Evolutionary conservation across 30 jellyfish, hydroid and myxozoan genomes (phyloP), one percentile per base, ranked within the genome.

Genomic region (Morbakka virulenta): DNA sequence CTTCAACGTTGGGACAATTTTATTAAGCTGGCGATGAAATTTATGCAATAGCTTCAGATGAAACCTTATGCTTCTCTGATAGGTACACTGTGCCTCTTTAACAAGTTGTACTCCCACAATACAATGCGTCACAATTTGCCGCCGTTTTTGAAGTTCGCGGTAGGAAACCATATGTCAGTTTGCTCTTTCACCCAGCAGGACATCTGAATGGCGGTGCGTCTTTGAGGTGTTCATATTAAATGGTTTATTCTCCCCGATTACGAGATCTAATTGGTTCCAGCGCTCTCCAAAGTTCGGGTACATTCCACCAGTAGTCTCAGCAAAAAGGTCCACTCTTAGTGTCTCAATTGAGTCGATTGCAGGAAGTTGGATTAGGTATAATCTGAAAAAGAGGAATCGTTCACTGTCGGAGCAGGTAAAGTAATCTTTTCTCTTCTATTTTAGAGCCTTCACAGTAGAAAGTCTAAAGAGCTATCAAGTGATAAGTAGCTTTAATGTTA

Each of bases 111-210:
- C 25, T 65, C 96, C 96, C 96, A 86, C 75, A 76, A 86, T 86
- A 85, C 96, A 52, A 13, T 77, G 96, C 88, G 70, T 74, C 77
- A 71, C 36, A 6, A 73, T 86, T 78, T 79, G 76, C 90, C 90
- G 90, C 91, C 96, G 91, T 77, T 86, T 86, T 76, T 77, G 78
- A 86, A 77, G 87, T 69, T 76, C 96, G 96, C 96, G 96, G 96
- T 77, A 85, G 96, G 91, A 86, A 79, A 76, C 57, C 96, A 86
- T 86, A 76, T 86, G 96, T 86, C 96, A 86, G 96, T 77, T 86
- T 76, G 96, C 96, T 76, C 52, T 76, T 74, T 88, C 76, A 81
- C 88, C 64, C 96, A 86, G 96, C 96, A 82, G 96, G 96, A 76
- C 89, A 36, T 52, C 72, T 67, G 85, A 75, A 76, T 77, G 96